Evolutionary conservation across 2,113 vertebrate genomes (phyloP).

Genomic region (Typhlomys cinereus): DNA sequence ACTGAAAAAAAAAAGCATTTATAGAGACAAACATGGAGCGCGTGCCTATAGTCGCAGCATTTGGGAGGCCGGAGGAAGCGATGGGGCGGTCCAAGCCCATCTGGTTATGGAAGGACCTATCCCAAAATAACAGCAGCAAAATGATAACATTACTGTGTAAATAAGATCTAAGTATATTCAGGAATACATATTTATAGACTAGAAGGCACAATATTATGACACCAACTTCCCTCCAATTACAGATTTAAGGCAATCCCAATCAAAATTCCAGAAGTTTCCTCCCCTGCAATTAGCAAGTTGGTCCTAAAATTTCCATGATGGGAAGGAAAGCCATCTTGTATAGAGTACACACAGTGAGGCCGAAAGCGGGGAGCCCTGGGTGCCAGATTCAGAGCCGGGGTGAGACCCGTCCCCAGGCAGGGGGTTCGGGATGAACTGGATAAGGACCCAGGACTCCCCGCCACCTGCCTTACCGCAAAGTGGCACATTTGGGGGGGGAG

Average conservation of each 20-base stretch:
- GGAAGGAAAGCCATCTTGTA: not conserved
- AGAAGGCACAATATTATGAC: too few species aligned
- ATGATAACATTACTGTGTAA: not conserved
- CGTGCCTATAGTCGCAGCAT: not conserved
- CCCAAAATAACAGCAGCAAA: not conserved
- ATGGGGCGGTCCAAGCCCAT: not conserved
- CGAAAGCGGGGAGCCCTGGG: not conserved
- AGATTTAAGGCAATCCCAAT: too few species aligned
- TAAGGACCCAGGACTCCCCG: not conserved
- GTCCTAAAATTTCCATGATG: not conserved
- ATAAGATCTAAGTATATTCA: not conserved
- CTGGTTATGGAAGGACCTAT: not conserved
- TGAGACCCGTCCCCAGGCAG: too few species aligned
- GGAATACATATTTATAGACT: too few species aligned
- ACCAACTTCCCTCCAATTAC: too few species aligned
- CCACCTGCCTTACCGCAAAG: not conserved
- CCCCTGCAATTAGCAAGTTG: too few species aligned
- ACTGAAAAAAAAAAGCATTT: too few species aligned
- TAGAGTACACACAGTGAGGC: not conserved
- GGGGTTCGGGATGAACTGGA: not conserved
- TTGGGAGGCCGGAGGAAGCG: not conserved
- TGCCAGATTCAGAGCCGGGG: not conserved
- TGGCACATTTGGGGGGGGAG: not conserved
- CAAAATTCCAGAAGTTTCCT: too few species aligned
- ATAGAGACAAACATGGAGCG: not conserved